These are phyloP conservation scores for Hozukius guyotensis DNA, from an alignment of 2,797 vertebrate species.

Conservation along the genomic window DNA sequence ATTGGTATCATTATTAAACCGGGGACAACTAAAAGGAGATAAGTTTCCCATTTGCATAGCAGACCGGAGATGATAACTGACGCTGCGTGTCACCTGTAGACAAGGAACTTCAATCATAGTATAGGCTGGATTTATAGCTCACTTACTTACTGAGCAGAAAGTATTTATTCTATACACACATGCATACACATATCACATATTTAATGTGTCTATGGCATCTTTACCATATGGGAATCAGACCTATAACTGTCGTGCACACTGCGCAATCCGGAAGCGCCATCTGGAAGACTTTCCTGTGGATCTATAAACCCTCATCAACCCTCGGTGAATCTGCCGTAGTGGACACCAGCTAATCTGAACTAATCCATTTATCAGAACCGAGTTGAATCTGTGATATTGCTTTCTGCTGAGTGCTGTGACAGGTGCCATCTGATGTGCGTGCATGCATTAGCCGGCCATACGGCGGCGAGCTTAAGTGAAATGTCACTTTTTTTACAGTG, in stretches of 20 bases:
- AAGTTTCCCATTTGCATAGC: constrained; percentile 71
- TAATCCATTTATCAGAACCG: constrained; percentile 54
- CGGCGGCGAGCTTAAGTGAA: constrained; percentile 65
- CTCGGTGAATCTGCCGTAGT: neutral
- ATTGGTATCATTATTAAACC: constrained; percentile 79
- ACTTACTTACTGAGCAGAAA: constrained; percentile 18
- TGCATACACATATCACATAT: neutral
- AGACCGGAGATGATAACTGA: constrained; percentile 57
- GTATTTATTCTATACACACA: constrained; percentile 9
- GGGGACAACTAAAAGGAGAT: constrained; percentile 66
- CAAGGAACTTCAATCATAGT: constrained; percentile 38
- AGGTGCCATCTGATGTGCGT: constrained; percentile 44
- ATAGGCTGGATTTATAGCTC: constrained; percentile 33
- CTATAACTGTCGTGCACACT: neutral
- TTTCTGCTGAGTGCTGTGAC: constrained; percentile 33
- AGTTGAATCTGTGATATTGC: constrained; percentile 50
- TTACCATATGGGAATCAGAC: constrained; percentile 15
- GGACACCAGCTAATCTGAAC: constrained; percentile 54
- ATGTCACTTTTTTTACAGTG: constrained; percentile 70
- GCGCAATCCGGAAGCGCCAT: constrained; percentile 4
- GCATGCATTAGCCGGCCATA: constrained; percentile 30
- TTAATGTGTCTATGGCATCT: neutral
- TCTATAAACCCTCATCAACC: neutral
- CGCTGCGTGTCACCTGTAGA: constrained; percentile 40
- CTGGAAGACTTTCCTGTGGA: neutral